Evolutionary conservation across 2,797 vertebrate species (phyloP).

Genomic region (Dermochelys coriacea): DNA sequence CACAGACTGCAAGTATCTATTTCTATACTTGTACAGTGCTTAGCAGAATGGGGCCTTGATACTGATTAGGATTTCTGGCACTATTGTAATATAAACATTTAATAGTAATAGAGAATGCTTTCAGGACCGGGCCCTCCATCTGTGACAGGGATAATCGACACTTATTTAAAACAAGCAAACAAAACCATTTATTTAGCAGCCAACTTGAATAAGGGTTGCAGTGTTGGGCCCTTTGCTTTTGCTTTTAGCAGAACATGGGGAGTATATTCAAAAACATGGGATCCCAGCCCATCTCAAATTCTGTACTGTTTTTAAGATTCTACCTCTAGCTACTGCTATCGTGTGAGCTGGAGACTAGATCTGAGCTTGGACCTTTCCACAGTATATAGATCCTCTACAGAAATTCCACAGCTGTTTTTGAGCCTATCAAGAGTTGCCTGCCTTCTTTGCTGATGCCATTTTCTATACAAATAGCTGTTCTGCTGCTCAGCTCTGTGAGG

Average conservation of each 20-base stretch:
- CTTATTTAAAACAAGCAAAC: not conserved
- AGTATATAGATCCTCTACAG: conserved; percentile 4
- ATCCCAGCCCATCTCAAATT: conserved; percentile 48
- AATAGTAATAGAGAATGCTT: not conserved
- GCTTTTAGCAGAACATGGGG: conserved; percentile 13
- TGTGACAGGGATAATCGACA: not conserved
- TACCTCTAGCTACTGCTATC: conserved; percentile 3
- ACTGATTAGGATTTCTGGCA: not conserved
- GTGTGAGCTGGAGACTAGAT: conserved; percentile 42
- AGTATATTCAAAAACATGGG: conserved; percentile 29
- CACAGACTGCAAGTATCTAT: fast-evolving
- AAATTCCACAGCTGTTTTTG: conserved; percentile 49
- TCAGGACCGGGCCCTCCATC: not conserved
- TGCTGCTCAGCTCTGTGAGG: not conserved
- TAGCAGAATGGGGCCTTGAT: not conserved
- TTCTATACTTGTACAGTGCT: not conserved
- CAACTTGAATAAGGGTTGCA: conserved; percentile 1
- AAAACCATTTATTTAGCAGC: not conserved
- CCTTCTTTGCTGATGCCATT: not conserved
- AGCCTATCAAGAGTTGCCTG: conserved; percentile 8
- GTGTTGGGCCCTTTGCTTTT: not conserved
- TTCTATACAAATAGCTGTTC: not conserved
- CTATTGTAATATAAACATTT: not conserved
- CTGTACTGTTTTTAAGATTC: conserved; percentile 21
- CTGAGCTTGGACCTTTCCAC: not conserved